Conservation (phyloP, 2,888 invertebrate species). For the Lamellibrachia satsuma region DNA sequence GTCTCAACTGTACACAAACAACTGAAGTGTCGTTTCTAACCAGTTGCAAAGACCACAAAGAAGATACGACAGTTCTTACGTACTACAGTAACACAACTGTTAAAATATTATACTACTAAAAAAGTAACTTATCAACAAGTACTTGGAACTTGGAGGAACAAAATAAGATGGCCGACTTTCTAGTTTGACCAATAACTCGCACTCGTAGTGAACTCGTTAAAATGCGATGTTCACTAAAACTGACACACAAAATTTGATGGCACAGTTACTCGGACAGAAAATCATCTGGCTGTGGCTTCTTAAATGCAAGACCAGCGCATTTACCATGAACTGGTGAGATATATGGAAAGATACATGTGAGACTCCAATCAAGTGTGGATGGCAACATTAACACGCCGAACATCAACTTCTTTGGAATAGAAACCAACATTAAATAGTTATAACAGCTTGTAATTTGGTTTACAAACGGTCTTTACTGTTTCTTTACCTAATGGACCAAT, state of each 20-base stretch:
- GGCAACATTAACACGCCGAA: not conserved
- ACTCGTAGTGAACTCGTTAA: not conserved
- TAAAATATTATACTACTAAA: not conserved
- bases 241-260: not conserved
- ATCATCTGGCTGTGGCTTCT: not conserved
- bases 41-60: not conserved
- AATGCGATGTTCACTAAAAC: not conserved
- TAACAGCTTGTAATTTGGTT: not conserved
- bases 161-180: not conserved
- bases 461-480: not conserved
- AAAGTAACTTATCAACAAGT: constrained; percentile 5
- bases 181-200: not conserved
- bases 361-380: not conserved
- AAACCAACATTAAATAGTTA: not conserved
- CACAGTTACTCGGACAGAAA: not conserved
- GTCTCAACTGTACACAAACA: not conserved
- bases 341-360: not conserved
- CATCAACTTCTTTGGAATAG: not conserved
- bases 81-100: not conserved
- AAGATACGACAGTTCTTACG: not conserved
- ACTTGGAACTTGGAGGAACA: not conserved
- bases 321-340: not conserved
- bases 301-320: not conserved
- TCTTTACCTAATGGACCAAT: not conserved
- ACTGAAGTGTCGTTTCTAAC: not conserved